phyloP scores from a whole-genome alignment of 1,140 invertebrate genomes.

The Elysia chlorotica region DNA sequence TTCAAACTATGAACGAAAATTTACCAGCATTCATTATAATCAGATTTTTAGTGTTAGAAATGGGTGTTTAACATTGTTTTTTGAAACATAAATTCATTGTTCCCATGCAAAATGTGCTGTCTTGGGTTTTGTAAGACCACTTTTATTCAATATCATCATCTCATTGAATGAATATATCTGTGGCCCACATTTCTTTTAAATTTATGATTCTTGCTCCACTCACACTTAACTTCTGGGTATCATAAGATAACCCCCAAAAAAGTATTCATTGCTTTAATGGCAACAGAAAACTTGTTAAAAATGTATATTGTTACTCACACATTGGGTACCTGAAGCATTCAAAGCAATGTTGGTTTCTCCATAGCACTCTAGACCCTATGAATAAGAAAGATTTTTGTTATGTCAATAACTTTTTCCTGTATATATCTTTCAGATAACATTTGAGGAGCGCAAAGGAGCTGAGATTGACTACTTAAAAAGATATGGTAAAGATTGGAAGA shows the following conservation, averaged over 20 bases:
- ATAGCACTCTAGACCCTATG: not conserved
- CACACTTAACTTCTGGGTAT: too few relatives aligned
- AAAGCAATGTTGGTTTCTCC: not conserved
- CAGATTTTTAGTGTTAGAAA: too few relatives aligned
- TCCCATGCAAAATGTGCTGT: not conserved
- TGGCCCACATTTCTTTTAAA: too few relatives aligned
- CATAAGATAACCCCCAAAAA: not conserved
- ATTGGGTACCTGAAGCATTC: too few relatives aligned
- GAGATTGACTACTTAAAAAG: conserved; percentile 88
- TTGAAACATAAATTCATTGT: not conserved
- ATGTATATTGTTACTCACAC: too few relatives aligned
- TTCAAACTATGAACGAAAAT: not conserved
- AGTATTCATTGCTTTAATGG: not conserved
- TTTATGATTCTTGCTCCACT: too few relatives aligned
- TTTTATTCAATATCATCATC: too few relatives aligned
- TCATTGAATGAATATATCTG: too few relatives aligned
- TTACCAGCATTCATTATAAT: too few relatives aligned
- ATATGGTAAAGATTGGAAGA: conserved; percentile 75
- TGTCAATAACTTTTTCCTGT: not conserved
- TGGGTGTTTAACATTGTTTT: not conserved
- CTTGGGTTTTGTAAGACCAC: not conserved
- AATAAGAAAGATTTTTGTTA: not conserved
- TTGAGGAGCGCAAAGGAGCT: conserved; percentile 77
- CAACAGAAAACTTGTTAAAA: not conserved
- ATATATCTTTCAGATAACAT: conserved; percentile 64